Conservation (phyloP, 2,888 invertebrate species). For the Zhuqinia jingwanae region DNA sequence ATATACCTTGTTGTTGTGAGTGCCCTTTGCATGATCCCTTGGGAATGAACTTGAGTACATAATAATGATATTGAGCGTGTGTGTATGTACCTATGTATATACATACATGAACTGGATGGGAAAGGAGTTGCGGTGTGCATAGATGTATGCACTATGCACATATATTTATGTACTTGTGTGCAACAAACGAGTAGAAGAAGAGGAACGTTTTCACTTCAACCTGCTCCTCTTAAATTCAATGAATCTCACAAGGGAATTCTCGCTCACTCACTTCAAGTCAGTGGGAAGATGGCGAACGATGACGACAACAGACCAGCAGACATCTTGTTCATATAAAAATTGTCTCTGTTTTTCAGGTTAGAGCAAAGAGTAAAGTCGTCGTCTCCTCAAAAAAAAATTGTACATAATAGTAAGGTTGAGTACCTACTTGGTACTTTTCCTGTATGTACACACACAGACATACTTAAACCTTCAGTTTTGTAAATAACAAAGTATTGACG, state of each 20-base stretch:
- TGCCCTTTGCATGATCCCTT: constrained; percentile 43
- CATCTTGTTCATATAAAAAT: constrained; percentile 53
- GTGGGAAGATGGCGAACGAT: not conserved
- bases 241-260: constrained; percentile 43
- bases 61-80: constrained; percentile 50
- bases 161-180: too few relatives aligned
- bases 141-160: too few relatives aligned
- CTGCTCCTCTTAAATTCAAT: constrained; percentile 44
- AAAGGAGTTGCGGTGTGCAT: not conserved
- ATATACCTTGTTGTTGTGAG: not conserved
- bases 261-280: constrained; percentile 46
- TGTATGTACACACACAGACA: not conserved
- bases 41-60: constrained; percentile 40
- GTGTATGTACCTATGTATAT: too few relatives aligned
- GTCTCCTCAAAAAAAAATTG: too few relatives aligned
- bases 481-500: constrained; percentile 32
- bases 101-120: constrained; percentile 27
- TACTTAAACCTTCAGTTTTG: too few relatives aligned
- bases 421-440: not conserved
- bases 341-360: not conserved
- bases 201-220: constrained; percentile 46
- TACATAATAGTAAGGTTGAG: not conserved
- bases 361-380: too few relatives aligned
- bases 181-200: constrained; percentile 16
- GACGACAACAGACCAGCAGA: constrained; percentile 24